Conservation (phyloP, 2,888 invertebrate species). For the Trichopria drosophilae region DNA sequence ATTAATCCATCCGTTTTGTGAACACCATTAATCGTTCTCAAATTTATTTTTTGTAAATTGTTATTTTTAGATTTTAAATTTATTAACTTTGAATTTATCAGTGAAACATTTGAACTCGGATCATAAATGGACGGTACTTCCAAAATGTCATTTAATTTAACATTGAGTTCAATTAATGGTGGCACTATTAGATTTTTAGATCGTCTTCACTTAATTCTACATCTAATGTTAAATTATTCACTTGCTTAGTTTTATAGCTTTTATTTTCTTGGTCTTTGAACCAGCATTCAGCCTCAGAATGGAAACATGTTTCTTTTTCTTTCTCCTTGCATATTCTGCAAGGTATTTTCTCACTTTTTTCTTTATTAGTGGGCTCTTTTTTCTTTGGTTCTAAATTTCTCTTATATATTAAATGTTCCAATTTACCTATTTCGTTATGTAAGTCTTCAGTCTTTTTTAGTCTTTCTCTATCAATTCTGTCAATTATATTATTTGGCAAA, state of each 20-base stretch:
- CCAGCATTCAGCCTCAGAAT: constrained; percentile 23
- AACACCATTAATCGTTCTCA: constrained; percentile 40
- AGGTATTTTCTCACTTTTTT: constrained; percentile 11
- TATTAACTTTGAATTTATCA: constrained; percentile 37
- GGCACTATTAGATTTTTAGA: too few species aligned
- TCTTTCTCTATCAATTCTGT: constrained; percentile 44
- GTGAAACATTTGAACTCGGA: constrained; percentile 35
- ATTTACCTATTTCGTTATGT: constrained; percentile 42
- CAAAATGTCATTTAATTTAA: constrained; percentile 29
- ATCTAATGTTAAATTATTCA: too few species aligned
- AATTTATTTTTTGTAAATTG: constrained; percentile 23
- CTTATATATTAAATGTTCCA: constrained; percentile 39
- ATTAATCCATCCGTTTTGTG: constrained; percentile 32
- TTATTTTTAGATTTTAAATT: constrained; percentile 25
- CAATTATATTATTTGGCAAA: constrained; percentile 40
- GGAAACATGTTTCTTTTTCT: constrained; percentile 19
- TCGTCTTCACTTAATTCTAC: too few species aligned
- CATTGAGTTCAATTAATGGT: too few species aligned
- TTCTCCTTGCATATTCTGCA: constrained; percentile 14
- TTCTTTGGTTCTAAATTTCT: constrained; percentile 25
- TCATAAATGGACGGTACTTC: constrained; percentile 33
- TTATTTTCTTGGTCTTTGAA: too few species aligned
- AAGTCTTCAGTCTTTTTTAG: constrained; percentile 41
- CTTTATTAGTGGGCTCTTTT: constrained; percentile 21
- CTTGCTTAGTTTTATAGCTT: too few species aligned